Conservation (phyloP, 2,888 invertebrate genomes). For the Fragum sueziense region DNA sequence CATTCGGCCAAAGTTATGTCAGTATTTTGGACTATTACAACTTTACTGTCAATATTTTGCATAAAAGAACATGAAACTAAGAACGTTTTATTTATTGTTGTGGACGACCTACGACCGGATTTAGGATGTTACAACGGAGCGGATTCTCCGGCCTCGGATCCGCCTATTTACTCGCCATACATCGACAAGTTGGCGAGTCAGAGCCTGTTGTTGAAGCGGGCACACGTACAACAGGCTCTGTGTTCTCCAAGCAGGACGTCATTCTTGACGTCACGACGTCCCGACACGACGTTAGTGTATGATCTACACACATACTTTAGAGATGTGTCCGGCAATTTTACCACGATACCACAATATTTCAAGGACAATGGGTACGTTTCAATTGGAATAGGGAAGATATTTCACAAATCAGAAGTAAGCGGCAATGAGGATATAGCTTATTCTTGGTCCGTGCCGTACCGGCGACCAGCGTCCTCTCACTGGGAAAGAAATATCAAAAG, state of each 20-base stretch:
- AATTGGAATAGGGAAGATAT: constrained; percentile 61
- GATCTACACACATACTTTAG: constrained; percentile 57
- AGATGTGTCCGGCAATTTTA: constrained; percentile 56
- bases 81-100: constrained; percentile 57
- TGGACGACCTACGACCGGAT: constrained; percentile 57
- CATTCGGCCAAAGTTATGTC: not conserved
- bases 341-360: constrained; percentile 63
- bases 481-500: constrained; percentile 30
- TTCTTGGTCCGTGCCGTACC: constrained; percentile 63
- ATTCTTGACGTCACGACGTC: constrained; percentile 54
- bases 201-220: constrained; percentile 44
- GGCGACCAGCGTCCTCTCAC: constrained; percentile 23
- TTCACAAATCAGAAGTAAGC: constrained; percentile 41
- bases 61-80: not conserved
- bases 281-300: constrained; percentile 61
- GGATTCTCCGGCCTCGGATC: constrained; percentile 25
- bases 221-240: constrained; percentile 49
- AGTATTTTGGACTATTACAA: not conserved
- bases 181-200: constrained; percentile 42
- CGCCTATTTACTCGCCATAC: constrained; percentile 50
- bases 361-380: constrained; percentile 55
- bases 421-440: constrained; percentile 60
- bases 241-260: constrained; percentile 56
- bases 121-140: constrained; percentile 38
- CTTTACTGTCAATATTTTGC: not conserved